Conservation (phyloP, 2,888 invertebrate species). For the Eledona agricola region DNA sequence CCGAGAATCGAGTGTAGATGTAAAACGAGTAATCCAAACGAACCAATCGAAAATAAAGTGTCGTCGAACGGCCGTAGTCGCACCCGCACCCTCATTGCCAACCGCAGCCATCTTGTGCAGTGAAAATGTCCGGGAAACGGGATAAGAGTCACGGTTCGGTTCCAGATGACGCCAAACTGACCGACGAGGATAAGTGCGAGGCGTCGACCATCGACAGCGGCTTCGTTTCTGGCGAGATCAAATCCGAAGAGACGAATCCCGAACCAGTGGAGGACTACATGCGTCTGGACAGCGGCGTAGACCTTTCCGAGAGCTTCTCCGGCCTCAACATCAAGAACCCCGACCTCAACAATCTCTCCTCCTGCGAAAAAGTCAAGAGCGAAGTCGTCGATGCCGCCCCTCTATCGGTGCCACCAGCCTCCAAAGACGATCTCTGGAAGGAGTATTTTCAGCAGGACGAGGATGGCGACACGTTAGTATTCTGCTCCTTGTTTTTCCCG, state of each 20-base stretch:
- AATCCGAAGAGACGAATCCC: conserved; percentile 48
- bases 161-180: conserved; percentile 54
- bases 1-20: conserved; percentile 5
- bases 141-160: conserved; percentile 40
- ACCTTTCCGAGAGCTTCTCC: conserved; percentile 70
- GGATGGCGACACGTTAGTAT: conserved; percentile 92
- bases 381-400: conserved; percentile 39
- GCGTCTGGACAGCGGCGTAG: conserved; percentile 75
- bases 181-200: conserved; percentile 52
- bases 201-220: conserved; percentile 56
- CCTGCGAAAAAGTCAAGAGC: conserved; percentile 41
- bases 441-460: conserved; percentile 80
- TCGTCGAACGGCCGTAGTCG: conserved; percentile 2
- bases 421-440: conserved; percentile 65
- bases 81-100: conserved; percentile 6
- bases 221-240: conserved; percentile 55
- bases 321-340: conserved; percentile 65
- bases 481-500: conserved; percentile 37
- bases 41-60: conserved; percentile 7
- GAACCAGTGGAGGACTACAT: conserved; percentile 54
- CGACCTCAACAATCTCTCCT: conserved; percentile 58
- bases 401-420: conserved; percentile 36
- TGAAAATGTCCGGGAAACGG: conserved; percentile 36
- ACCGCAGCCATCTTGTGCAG: conserved; percentile 40
- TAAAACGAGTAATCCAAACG: conserved; percentile 5